phyloP scores from a whole-genome alignment of 2,113 vertebrate species.

The Myotis lucifugus region DNA sequence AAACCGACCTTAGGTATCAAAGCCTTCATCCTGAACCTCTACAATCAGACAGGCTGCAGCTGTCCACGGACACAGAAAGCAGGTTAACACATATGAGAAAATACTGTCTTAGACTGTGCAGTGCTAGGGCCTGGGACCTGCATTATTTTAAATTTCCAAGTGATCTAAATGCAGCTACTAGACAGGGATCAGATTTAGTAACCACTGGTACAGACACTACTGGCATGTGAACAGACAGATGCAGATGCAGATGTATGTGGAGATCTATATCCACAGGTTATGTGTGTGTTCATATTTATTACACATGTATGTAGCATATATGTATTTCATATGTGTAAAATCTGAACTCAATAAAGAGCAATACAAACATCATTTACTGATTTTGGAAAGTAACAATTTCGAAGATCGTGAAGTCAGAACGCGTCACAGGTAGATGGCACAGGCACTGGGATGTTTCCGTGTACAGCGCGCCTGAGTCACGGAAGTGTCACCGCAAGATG shows the following conservation, averaged over 20 bases:
- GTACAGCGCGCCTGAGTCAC: neutral
- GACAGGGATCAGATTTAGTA: neutral
- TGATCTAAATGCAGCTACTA: neutral
- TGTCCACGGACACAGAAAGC: neutral
- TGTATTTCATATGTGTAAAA: neutral
- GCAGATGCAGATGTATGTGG: neutral
- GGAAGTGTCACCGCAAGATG: neutral
- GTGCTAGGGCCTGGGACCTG: neutral
- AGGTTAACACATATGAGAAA: neutral
- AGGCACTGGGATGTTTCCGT: neutral
- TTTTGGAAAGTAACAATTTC: conserved; percentile 16
- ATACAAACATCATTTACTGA: neutral
- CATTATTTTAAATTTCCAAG: neutral
- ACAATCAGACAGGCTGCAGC: neutral
- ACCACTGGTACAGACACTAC: neutral
- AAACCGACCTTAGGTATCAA: neutral
- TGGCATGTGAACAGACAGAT: neutral
- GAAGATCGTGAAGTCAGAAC: neutral
- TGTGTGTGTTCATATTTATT: neutral
- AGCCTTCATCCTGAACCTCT: neutral
- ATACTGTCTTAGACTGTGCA: too few species aligned
- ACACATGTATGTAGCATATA: too few species aligned
- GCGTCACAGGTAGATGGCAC: neutral
- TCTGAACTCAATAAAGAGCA: neutral
- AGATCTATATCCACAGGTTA: neutral